Percentiles rank a stretch among this genome's conserved stretches.
These are phyloP conservation scores for Antheraea yamamai DNA, from an alignment of 2,888 invertebrate species.

Conservation along the genomic window DNA sequence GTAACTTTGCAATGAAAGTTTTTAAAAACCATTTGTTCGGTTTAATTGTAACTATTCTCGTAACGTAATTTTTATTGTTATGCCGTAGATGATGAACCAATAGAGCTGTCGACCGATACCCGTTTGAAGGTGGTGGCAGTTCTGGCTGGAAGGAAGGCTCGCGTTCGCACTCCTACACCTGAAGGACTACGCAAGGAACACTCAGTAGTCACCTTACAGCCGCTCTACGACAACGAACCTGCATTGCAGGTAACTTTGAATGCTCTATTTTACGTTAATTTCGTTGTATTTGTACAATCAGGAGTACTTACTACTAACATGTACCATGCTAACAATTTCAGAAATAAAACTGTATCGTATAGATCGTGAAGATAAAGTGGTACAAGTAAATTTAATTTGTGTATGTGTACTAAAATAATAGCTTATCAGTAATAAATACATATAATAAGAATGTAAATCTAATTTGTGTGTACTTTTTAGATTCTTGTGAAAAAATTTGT, in stretches of 20 bases:
- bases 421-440: background rate
- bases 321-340: background rate
- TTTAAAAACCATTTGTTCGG: background rate
- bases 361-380: background rate
- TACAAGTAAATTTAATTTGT: background rate
- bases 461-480: no score
- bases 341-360: background rate
- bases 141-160: constrained; percentile 87
- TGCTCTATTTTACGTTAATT: background rate
- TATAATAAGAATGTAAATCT: no score
- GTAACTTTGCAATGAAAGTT: background rate
- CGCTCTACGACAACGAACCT: constrained; percentile 59
- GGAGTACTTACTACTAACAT: background rate
- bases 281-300: background rate
- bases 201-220: constrained; percentile 66
- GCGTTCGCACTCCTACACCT: constrained; percentile 87
- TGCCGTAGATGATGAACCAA: constrained; percentile 40
- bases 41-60: background rate
- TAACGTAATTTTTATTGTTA: constrained; percentile 4
- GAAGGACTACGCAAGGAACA: constrained; percentile 75
- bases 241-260: constrained; percentile 58
- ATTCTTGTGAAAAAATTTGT: no score
- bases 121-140: constrained; percentile 91
- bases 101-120: constrained; percentile 85
- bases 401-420: background rate